Evolutionary conservation across 2,888 invertebrate species (phyloP), one percentile per base, ranked within the genome.

Genomic region (Drosophila meridiana): DNA sequence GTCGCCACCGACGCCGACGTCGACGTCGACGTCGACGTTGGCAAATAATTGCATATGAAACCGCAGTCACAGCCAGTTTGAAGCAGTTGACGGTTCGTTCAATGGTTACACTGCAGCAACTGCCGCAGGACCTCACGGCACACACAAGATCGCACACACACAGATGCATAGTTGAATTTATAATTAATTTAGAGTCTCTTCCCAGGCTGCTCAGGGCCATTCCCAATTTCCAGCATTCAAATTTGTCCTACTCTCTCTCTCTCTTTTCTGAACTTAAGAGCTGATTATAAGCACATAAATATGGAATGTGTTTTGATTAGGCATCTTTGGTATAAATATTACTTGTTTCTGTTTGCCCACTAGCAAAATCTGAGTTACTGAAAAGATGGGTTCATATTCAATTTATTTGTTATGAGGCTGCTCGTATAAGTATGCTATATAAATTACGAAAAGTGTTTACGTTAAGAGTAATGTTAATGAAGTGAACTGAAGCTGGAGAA

Each of bases 21-120:
- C 48, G 66, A 32, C 55, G 58, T 47, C 71, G 50, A 11, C 45
- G 53, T 56, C 50, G 68, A 58, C 60, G 66, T 58, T 76, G 71
- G 63, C 82, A 87, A 87, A 84, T 84, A 89, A 89, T 89, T 87
- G 85, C 85, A 84, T 81, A 87, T 87, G 87, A 87, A 87, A 87
- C 86, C 86, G 81, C 89, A 89, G 72, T 74, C 73, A 77, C 87
- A 76, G 73, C 67, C 74, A 73, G 74, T 75, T 80, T 69, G 74
- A 81, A 79, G 79, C 87, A 79, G 87, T 89, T 89, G 86, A 78
- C 75, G 78, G 72, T 61, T 70, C 57, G 58, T 53, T 64, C 63
- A 59, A 34, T 52, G 60, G 64, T 50, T 74, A 68, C 70, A 63
- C 40, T 75, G 71, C 63, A 62, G 65, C 66, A 66, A 56, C n/a